A percentile compares a stretch with the other conserved stretches of the same genome.
These are phyloP conservation scores for Drosophila funebris DNA, from an alignment of 1,140 invertebrate species.

Conservation along the genomic window DNA sequence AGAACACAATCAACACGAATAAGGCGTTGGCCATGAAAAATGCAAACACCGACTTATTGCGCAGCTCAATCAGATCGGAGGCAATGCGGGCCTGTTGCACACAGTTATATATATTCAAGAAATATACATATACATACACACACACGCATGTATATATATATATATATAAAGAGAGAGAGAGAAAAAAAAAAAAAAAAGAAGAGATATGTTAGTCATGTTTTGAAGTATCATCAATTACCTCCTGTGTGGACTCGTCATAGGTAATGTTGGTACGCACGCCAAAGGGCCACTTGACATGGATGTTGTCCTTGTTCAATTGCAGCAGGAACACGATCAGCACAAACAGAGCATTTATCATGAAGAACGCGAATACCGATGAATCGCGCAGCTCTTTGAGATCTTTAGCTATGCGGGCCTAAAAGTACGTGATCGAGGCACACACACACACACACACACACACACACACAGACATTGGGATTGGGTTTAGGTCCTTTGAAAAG, in stretches of 20 bases:
- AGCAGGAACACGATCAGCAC: slow-evolving; percentile 98
- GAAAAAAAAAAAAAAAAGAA: slow-evolving; percentile 53
- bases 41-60: slow-evolving; percentile 98
- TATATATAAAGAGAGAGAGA: slow-evolving; percentile 39
- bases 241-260: slow-evolving; percentile 92
- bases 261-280: slow-evolving; percentile 97
- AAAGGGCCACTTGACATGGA: slow-evolving; percentile 96
- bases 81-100: slow-evolving; percentile 91
- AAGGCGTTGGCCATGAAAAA: slow-evolving; percentile 99
- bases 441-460: neutral
- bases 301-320: slow-evolving; percentile 97
- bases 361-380: slow-evolving; percentile 97
- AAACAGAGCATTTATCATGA: slow-evolving; percentile 99
- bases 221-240: slow-evolving; percentile 88
- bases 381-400: slow-evolving; percentile 97
- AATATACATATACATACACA: slow-evolving; percentile 10
- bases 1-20: slow-evolving; percentile 98
- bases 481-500: neutral
- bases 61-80: slow-evolving; percentile 94
- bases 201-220: slow-evolving; percentile 67
- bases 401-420: slow-evolving; percentile 92
- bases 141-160: no score
- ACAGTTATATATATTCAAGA: slow-evolving; percentile 3
- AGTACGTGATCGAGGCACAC: slow-evolving; percentile 38
- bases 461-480: neutral